Evolutionary conservation across 2,113 vertebrate species (phyloP).

Genomic region (Limnothrissa miodon): DNA sequence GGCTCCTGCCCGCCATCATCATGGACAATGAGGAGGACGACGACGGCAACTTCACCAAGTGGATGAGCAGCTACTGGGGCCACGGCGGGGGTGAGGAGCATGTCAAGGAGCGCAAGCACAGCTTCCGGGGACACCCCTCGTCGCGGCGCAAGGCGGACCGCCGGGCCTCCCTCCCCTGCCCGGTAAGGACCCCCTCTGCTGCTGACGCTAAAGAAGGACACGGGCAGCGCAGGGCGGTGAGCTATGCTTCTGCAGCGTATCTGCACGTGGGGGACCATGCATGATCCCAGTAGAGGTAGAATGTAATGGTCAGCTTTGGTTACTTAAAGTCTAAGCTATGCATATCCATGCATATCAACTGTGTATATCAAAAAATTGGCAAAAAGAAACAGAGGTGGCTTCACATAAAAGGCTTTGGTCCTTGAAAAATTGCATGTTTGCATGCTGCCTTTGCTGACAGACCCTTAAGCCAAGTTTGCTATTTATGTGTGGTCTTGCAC

Average conservation of each 20-base stretch:
- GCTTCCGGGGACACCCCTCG: constrained; percentile 63
- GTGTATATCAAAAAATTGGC: background rate
- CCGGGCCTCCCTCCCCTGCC: constrained; percentile 83
- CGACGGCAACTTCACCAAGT: constrained; percentile 92
- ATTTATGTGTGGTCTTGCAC: background rate
- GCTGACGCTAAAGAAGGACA: background rate
- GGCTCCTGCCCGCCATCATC: constrained; percentile 67
- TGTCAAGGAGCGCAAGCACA: constrained; percentile 69
- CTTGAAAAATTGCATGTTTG: background rate
- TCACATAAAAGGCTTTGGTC: background rate
- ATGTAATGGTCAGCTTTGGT: background rate
- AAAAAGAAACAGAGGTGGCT: background rate
- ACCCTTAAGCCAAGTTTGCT: background rate
- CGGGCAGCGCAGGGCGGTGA: background rate
- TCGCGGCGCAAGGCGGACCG: constrained; percentile 62
- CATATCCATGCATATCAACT: background rate
- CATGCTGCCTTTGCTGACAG: background rate
- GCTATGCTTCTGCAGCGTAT: background rate
- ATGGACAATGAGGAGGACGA: constrained; percentile 90
- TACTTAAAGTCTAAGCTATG: background rate
- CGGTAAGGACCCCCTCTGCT: constrained; percentile 72
- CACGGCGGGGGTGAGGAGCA: constrained; percentile 73
- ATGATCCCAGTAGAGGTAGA: background rate
- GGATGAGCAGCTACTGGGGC: constrained; percentile 98
- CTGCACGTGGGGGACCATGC: background rate